phyloP scores from a whole-genome alignment of 2,797 vertebrate species.

The Parauchenoglanis ngamensis region DNA sequence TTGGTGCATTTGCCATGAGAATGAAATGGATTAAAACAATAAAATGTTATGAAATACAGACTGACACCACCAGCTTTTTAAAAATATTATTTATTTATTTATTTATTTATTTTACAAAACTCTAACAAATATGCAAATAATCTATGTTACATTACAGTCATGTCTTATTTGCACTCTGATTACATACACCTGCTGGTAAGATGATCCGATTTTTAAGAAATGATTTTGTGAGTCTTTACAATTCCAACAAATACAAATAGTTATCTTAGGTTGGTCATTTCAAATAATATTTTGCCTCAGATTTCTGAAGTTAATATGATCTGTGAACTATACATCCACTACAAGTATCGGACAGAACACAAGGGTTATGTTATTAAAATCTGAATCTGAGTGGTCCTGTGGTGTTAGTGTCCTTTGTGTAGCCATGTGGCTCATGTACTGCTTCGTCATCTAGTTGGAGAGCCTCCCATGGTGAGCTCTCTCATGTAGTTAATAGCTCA shows the following conservation, averaged over 20 bases:
- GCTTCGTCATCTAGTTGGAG: conserved; percentile 5
- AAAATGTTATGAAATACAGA: not conserved
- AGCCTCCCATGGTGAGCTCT: conserved; percentile 32
- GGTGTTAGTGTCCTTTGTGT: not conserved
- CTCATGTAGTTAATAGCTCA: conserved; percentile 48
- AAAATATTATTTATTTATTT: not conserved
- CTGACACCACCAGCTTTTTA: not conserved
- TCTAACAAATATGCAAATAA: not conserved
- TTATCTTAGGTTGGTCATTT: not conserved
- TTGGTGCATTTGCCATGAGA: not conserved
- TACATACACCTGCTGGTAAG: not conserved
- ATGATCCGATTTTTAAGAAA: not conserved
- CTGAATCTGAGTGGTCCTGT: not conserved
- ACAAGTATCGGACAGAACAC: not conserved
- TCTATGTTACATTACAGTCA: not conserved
- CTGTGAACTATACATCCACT: not conserved
- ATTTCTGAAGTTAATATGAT: not conserved
- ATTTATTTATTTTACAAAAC: not conserved
- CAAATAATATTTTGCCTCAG: not conserved
- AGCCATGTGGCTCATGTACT: not conserved
- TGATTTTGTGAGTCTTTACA: not conserved
- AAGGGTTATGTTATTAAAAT: conserved; percentile 2
- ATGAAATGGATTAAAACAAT: not conserved
- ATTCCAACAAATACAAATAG: not conserved
- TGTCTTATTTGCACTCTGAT: not conserved